Evolutionary conservation across 2,888 invertebrate genomes (phyloP).

Genomic region (Pherbina coryleti): DNA sequence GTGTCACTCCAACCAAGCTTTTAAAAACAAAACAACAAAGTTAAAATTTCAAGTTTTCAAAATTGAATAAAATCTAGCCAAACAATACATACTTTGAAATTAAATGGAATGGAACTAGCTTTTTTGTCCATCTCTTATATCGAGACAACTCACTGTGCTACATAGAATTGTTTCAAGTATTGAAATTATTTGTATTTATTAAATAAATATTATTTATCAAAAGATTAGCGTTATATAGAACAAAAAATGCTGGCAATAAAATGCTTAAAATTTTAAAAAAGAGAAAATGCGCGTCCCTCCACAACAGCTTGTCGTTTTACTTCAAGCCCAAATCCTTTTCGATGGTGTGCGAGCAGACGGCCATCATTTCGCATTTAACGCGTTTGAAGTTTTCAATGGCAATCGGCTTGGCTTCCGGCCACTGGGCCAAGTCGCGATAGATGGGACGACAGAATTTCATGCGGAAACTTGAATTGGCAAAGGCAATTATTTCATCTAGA

Average conservation of each 20-base stretch:
- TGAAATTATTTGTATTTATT: no score
- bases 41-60: no score
- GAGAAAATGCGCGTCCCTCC: neutral
- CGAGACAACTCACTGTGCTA: no score
- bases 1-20: no score
- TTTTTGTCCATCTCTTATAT: no score
- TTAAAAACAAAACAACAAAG: no score
- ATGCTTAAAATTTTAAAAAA: neutral
- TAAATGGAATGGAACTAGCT: no score
- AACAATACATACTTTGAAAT: no score
- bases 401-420: constrained; percentile 78
- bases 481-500: constrained; percentile 78
- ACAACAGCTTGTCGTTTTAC: constrained; percentile 39
- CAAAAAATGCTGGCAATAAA: neutral
- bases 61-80: no score
- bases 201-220: neutral
- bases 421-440: constrained; percentile 85
- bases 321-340: constrained; percentile 78
- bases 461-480: constrained; percentile 87
- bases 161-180: no score
- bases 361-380: constrained; percentile 85
- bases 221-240: neutral
- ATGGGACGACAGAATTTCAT: constrained; percentile 93
- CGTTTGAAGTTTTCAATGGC: constrained; percentile 81
- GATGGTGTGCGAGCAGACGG: constrained; percentile 80